A percentile compares a stretch with the other conserved stretches of the same genome.
These are phyloP conservation scores for Actias luna DNA, from an alignment of 2,888 invertebrate species.

Conservation along the genomic window DNA sequence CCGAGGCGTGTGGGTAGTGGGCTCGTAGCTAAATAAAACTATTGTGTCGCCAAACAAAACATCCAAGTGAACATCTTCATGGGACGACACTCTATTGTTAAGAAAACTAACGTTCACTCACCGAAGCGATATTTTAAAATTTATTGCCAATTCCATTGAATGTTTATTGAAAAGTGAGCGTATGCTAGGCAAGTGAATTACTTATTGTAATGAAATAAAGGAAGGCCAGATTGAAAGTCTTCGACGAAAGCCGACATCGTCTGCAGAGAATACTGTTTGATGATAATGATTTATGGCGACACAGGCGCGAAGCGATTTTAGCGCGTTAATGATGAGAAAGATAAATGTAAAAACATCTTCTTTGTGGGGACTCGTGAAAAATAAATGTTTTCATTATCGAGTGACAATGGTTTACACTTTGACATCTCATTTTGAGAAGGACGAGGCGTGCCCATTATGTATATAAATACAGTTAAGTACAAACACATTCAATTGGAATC, in stretches of 20 bases:
- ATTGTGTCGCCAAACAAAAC: conserved; percentile 77
- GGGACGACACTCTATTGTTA: conserved; percentile 67
- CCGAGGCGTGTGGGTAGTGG: conserved; percentile 79
- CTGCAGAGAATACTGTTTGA: conserved; percentile 63
- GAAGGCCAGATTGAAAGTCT: conserved; percentile 76
- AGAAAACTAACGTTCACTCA: conserved; percentile 52
- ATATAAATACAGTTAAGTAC: conserved; percentile 30
- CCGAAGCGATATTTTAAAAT: conserved; percentile 68
- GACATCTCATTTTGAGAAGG: conserved; percentile 28
- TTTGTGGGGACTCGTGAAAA: conserved; percentile 52
- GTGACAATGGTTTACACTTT: conserved; percentile 37
- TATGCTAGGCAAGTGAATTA: conserved; percentile 76
- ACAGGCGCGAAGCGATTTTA: conserved; percentile 70
- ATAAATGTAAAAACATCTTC: conserved; percentile 68
- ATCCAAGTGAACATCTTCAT: conserved; percentile 79
- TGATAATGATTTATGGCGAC: conserved; percentile 79
- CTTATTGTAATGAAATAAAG: conserved; percentile 80
- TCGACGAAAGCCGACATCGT: conserved; percentile 71
- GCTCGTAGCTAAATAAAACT: conserved; percentile 78
- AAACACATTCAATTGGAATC: conserved; percentile 28
- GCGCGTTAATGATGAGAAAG: conserved; percentile 69
- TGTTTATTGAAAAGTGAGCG: conserved; percentile 77
- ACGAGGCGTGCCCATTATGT: conserved; percentile 22
- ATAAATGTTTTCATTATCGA: conserved; percentile 36
- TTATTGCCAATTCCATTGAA: conserved; percentile 78